Percentiles rank a stretch among this genome's conserved stretches.
phyloP scores from a whole-genome alignment of 2,888 invertebrate species.

The Pseudococcus longispinus region DNA sequence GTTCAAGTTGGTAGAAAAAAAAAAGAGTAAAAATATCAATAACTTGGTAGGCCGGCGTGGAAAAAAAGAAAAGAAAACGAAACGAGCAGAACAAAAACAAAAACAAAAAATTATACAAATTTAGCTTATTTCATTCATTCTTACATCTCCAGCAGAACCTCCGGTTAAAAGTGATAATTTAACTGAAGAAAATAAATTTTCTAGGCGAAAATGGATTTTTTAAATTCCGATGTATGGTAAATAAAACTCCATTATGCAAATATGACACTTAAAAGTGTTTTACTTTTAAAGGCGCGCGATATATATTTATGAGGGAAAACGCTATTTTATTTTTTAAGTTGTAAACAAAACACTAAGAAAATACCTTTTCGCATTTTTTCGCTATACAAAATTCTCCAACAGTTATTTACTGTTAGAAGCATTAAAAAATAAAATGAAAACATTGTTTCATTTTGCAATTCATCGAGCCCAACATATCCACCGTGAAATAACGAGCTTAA shows the following conservation, averaged over 20 bases:
- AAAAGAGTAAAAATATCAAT: neutral
- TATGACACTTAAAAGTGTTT: constrained; percentile 52
- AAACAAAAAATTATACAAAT: neutral
- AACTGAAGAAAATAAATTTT: constrained; percentile 28
- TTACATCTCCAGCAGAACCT: neutral
- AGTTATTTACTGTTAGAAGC: constrained; percentile 24
- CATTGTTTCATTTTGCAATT: constrained; percentile 28
- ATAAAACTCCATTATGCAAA: constrained; percentile 55
- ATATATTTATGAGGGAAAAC: constrained; percentile 54
- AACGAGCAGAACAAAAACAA: neutral
- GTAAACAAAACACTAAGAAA: constrained; percentile 42
- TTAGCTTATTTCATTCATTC: neutral
- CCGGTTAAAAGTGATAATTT: constrained; percentile 14
- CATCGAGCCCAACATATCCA: neutral
- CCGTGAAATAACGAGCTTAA: constrained; percentile 1
- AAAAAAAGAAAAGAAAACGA: neutral
- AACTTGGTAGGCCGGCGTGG: neutral
- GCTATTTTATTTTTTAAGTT: constrained; percentile 53
- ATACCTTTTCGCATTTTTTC: constrained; percentile 45
- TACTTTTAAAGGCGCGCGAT: constrained; percentile 48
- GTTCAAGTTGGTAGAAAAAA: neutral
- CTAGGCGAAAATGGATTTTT: constrained; percentile 54
- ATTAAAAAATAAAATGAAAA: constrained; percentile 39
- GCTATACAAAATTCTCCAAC: constrained; percentile 2
- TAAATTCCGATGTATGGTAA: constrained; percentile 54